These are phyloP conservation scores for Tokudaia tokunoshimensis DNA, from an alignment of 2,797 vertebrate species.

Conservation along the genomic window DNA sequence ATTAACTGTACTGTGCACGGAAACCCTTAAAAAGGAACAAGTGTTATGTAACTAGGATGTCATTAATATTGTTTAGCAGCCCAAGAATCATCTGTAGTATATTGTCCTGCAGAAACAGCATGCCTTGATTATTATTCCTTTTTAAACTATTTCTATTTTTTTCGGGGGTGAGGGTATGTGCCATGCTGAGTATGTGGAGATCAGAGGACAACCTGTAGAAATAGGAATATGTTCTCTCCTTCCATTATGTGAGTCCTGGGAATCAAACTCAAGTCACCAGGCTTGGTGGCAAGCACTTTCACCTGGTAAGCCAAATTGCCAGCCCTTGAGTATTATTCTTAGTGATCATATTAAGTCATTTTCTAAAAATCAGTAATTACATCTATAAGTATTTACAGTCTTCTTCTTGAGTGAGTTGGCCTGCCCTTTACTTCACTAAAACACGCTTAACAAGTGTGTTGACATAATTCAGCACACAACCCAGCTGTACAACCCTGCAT, in stretches of 20 bases:
- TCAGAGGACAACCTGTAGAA: not conserved
- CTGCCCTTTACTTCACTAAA: conserved; percentile 11
- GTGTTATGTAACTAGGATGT: not conserved
- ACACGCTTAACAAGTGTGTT: not conserved
- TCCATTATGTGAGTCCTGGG: not conserved
- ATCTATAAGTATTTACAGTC: conserved; percentile 59
- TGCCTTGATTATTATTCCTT: not conserved
- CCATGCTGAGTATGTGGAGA: not conserved
- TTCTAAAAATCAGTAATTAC: conserved; percentile 47
- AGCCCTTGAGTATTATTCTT: conserved; percentile 40
- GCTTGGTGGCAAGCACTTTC: not conserved
- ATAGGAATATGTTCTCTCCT: not conserved
- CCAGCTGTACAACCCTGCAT: conserved; percentile 27
- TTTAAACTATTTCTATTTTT: not conserved
- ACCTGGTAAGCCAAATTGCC: not conserved
- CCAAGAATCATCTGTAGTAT: conserved; percentile 15
- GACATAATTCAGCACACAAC: not conserved
- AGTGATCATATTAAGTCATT: conserved; percentile 11
- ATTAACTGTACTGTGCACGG: conserved; percentile 8
- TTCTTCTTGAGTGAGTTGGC: conserved; percentile 44
- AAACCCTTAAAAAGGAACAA: conserved; percentile 30
- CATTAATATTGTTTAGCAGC: conserved; percentile 15
- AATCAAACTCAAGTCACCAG: not conserved
- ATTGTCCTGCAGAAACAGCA: conserved; percentile 5
- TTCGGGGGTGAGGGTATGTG: not conserved